Base-by-base conservation (phyloP, 1,140 invertebrate genomes). In the Procambarus virginalis region DNA sequence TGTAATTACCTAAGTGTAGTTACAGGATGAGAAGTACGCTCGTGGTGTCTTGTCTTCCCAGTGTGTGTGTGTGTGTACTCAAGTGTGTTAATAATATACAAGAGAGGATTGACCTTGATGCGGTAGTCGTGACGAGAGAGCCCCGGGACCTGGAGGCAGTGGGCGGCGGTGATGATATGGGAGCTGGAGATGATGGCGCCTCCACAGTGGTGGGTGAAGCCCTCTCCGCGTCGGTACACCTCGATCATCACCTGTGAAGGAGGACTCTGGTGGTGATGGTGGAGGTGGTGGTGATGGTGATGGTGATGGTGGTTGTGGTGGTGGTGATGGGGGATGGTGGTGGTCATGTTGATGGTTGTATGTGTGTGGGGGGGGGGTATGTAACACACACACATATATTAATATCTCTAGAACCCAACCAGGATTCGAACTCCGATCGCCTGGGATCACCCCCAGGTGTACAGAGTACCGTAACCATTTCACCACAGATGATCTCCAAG, bases 151-250 rank as follows among this genome's bases (percentile, higher is more conserved):
- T 88, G 77, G 0, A 84, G 46, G 92, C 91, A 89, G 83, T 89
- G 91, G 12, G 89, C 89, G 8, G 89, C 89, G 55, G 89, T 91
- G 34, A 91, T 73, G 46, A 91, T 34, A 64, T 91, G 64, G 9
- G 3, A 20, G 22, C 51, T 14, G 17, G 84, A 82, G 46, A 91
- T 91, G 14, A 91, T 79, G 51, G 81, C 89, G 45, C 80, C 89
- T 0, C 89, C 89, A 34, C 89, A 91, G 80, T 86, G 89, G 60
- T 91, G 89, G 14, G 20, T 8, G 78, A 88, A 88, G 17, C 78
- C 78, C 2, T 87, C 86, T 2, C 51, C 86, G 0, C 64, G 17
- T 49, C 73, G 49, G 78, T 81, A 88, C 48, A 88, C n/a, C 60
- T 88, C 86, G 45, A 88, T 82, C 78, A 75, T 60, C 6, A 64